Base-by-base conservation (phyloP, 2,113 vertebrate species). In the Amblyopsis rosae region DNA sequence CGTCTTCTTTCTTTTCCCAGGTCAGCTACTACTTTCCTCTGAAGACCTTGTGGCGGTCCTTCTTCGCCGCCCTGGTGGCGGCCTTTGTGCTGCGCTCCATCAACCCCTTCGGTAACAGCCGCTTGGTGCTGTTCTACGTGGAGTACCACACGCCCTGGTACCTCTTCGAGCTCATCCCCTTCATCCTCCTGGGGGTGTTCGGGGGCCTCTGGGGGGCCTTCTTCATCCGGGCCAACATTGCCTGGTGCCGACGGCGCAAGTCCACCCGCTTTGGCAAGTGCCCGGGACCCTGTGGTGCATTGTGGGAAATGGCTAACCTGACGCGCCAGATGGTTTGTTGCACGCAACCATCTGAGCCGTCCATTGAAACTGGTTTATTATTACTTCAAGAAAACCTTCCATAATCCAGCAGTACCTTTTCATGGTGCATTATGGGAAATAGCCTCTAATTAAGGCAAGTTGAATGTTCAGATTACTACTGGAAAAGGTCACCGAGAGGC, bases 141-240 rank as follows among this genome's bases (percentile, higher is more conserved):
- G 97, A 99, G 84, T 99, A 99, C 82, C 97, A 99, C 82, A 99
- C 96, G 8, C 98, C 98, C 0, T 99, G 97, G 96, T 99, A 98
- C 93, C 95, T 99, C 83, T 99, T 99, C 75, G 98, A 99, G 93
- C 95, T 99, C 35, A 89, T 99, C 76, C 98, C 98, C 58, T 99
- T 99, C 87, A 99, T 99, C 88, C 95, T 99, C 11, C 85, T 99
- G 69, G 98, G 98, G 32, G 98, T 99, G 11, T 99, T 99, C 69
- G 97, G 98, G 9, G 98, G 96, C 55, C 94, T 99, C 16, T 99
- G 98, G 98, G 98, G 98, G 47, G 98, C 97, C 0, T 97, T 99
- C 89, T 99, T 99, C 88, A 99, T 99, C 86, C 94, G 96, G 72
- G 95, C 96, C 71, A 99, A 98, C 89, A 99, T 99, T 0, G 95